Conservation (phyloP, 2,113 vertebrate species). For the Aegotheles bennettii region DNA sequence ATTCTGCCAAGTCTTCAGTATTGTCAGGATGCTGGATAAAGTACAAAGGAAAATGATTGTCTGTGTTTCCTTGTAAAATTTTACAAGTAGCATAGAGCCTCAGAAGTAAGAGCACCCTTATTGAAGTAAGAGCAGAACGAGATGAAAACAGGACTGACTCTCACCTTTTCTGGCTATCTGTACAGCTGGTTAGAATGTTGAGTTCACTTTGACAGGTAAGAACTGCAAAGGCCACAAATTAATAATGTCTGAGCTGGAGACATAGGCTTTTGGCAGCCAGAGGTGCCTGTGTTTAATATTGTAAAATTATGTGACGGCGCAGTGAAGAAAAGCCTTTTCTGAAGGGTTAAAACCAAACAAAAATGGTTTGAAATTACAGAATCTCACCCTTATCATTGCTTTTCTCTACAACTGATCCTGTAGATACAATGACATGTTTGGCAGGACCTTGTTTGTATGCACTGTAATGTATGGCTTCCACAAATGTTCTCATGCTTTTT, state of each 20-base stretch:
- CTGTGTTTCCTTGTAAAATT: constrained; percentile 2
- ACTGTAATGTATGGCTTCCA: neutral
- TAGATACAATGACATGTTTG: neutral
- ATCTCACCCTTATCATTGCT: neutral
- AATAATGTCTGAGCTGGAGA: neutral
- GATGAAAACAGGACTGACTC: neutral
- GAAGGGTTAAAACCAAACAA: neutral
- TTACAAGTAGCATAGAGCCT: neutral
- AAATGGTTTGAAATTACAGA: neutral
- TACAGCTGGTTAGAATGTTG: neutral
- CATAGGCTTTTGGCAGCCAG: neutral
- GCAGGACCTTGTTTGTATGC: neutral
- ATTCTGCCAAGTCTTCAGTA: constrained; percentile 27
- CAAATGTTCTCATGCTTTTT: neutral
- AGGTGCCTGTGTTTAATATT: neutral
- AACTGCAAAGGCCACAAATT: neutral
- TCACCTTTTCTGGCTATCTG: neutral
- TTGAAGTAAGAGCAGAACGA: neutral
- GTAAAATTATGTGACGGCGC: neutral
- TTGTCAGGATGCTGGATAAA: constrained; percentile 26
- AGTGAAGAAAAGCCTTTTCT: neutral
- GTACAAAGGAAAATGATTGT: constrained; percentile 1
- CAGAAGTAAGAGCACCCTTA: neutral
- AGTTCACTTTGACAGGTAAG: neutral
- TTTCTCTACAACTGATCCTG: neutral